Conservation (phyloP, 2,888 invertebrate genomes). For the Pseudoips prasinana region DNA sequence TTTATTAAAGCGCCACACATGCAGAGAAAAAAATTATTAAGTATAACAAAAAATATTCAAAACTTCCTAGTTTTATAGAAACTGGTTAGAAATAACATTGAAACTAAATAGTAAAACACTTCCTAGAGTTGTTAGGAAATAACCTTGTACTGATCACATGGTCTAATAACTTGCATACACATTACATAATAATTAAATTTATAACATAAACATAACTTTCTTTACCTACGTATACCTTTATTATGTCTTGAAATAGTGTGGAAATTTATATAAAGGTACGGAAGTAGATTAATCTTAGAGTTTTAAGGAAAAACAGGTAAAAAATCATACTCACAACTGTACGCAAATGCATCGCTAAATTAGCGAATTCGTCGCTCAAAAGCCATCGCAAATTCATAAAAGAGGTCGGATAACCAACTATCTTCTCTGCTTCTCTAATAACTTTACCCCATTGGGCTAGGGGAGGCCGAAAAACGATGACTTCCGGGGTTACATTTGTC, state of each 20-base stretch:
- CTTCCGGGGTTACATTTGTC: slow-evolving; percentile 69
- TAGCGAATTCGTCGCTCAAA: slow-evolving; percentile 84
- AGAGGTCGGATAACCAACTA: slow-evolving; percentile 82
- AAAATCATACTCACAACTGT: slow-evolving; percentile 66
- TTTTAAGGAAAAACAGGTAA: slow-evolving; percentile 2
- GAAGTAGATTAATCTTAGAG: background rate
- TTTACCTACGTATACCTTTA: background rate
- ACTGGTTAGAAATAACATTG: too few relatives aligned
- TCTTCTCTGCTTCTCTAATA: slow-evolving; percentile 75
- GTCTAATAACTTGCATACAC: slow-evolving; percentile 18
- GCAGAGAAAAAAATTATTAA: too few relatives aligned
- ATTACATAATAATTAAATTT: slow-evolving; percentile 43
- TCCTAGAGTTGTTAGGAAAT: slow-evolving; percentile 20
- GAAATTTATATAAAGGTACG: background rate
- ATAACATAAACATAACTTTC: slow-evolving; percentile 12
- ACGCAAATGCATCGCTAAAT: slow-evolving; percentile 79
- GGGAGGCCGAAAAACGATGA: slow-evolving; percentile 69
- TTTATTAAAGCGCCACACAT: too few relatives aligned
- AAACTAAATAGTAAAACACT: too few relatives aligned
- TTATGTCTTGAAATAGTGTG: background rate
- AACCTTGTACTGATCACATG: slow-evolving; percentile 39
- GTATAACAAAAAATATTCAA: too few relatives aligned
- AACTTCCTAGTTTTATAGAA: too few relatives aligned
- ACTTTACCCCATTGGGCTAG: slow-evolving; percentile 67
- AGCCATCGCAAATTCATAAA: slow-evolving; percentile 83